A percentile compares a stretch with the other conserved stretches of the same genome.
Conservation (phyloP, 2,888 invertebrate genomes). For the Allygus modestus region DNA sequence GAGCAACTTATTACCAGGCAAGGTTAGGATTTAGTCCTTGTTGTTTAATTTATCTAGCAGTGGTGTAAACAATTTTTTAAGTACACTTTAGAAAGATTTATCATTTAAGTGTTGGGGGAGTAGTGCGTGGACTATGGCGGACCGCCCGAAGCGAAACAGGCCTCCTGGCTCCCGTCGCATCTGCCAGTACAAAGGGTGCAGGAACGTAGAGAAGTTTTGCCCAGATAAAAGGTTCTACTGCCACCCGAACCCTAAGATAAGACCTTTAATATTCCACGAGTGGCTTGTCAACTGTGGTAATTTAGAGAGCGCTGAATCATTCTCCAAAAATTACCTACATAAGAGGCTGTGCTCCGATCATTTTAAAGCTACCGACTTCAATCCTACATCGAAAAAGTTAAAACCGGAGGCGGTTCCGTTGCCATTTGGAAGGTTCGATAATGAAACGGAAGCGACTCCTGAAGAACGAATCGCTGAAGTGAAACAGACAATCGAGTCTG, state of each 20-base stretch:
- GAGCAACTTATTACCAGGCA: too few species aligned
- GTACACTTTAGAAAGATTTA: too few species aligned
- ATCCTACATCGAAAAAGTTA: background rate
- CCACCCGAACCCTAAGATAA: background rate
- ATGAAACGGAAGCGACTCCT: background rate
- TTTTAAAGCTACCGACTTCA: background rate
- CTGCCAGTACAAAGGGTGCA: conserved; percentile 1
- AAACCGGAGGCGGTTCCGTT: background rate
- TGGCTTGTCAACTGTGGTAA: background rate
- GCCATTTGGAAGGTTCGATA: background rate
- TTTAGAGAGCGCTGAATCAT: background rate
- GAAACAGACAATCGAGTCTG: background rate
- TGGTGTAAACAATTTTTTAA: too few species aligned
- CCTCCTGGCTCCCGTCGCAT: background rate
- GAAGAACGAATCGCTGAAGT: background rate
- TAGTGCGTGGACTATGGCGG: background rate
- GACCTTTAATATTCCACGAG: background rate
- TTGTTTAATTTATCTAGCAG: too few species aligned
- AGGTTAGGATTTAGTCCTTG: too few species aligned
- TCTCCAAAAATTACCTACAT: background rate
- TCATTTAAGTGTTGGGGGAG: too few species aligned
- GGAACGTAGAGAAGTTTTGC: background rate
- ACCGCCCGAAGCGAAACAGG: background rate
- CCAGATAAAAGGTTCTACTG: conserved; percentile 19
- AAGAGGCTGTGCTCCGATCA: background rate